Conservation (phyloP, 2,888 invertebrate species). For the Drosophila lutescens region DNA sequence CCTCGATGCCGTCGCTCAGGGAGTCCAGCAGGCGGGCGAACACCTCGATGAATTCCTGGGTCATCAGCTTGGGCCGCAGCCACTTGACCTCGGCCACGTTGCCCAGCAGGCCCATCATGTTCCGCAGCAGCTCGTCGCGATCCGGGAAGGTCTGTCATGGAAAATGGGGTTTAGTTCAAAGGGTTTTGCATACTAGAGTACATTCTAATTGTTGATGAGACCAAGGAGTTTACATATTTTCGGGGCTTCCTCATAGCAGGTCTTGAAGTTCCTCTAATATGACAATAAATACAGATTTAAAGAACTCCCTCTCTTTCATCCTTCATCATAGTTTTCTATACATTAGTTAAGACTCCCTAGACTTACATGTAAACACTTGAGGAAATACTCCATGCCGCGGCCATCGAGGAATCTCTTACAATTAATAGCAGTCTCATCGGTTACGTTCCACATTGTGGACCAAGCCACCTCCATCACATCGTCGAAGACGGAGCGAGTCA, state of each 20-base stretch:
- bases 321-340: too few species aligned
- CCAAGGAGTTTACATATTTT: background rate
- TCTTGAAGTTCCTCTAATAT: background rate
- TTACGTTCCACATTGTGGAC: constrained; percentile 99
- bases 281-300: background rate
- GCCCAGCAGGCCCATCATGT: constrained; percentile 99
- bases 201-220: background rate
- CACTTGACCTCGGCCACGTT: constrained; percentile 97
- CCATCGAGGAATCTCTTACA: constrained; percentile 95
- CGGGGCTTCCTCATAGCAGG: background rate
- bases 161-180: background rate
- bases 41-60: constrained; percentile 91
- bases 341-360: background rate
- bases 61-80: constrained; percentile 93
- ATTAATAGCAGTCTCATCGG: constrained; percentile 97
- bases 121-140: constrained; percentile 94
- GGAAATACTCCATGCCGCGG: constrained; percentile 95
- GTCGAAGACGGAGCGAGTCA: constrained; percentile 92
- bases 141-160: constrained; percentile 91
- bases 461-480: constrained; percentile 99
- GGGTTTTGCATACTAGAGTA: background rate
- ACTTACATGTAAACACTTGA: constrained; percentile 92
- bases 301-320: background rate
- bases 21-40: constrained; percentile 94
- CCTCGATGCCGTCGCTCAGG: constrained; percentile 97